Evolutionary conservation across 2,888 invertebrate species (phyloP), one percentile per base, ranked within the genome.

Genomic region (Machimus rusticus): DNA sequence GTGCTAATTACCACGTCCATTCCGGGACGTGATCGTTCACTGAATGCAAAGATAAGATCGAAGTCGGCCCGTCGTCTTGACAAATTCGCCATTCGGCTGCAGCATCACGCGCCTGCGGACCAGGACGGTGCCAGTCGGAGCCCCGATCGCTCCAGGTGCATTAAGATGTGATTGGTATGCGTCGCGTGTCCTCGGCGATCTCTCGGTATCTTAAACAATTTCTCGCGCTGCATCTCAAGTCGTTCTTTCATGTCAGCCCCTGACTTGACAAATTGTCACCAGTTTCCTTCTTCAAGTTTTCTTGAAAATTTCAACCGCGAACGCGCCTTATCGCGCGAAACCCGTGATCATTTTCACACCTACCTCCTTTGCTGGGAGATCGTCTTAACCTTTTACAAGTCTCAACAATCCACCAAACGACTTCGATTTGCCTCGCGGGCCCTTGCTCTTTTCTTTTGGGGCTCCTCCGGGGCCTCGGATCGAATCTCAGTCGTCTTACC

Each of bases 121-220:
- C 66, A 0, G 5, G 19, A 9, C 23, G 66, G 28, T 46, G 46
- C 19, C 74, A 76, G 19, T 46, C 14, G 16, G 14, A 46, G 43
- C 16, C 43, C 16, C 43, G 43, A 46, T 16, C 31, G 76, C 19
- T 46, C 76, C 76, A 55, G 77, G 23, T 57, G 78, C 86, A 86
- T 86, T 86, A 86, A 86, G 86, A 86, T 86, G 78, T 86, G 57
- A 86, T 86, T 86, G 78, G 86, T 86, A 86, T 86, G 86, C 86
- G 55, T 55, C 57, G 28, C 34, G 19, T 46, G 74, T 85, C 74
- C 74, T 51, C 74, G 28, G 37, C 37, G 74, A 85, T 31, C 57
- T 74, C 85, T 66, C 14, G 5, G 51, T 85, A 85, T 85, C 85
- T 74, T 85, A 28, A 74, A 85, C 51, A 85, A 85, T 85, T 74